phyloP scores from a whole-genome alignment of 2,888 invertebrate genomes.

The Nemurella pictetii region DNA sequence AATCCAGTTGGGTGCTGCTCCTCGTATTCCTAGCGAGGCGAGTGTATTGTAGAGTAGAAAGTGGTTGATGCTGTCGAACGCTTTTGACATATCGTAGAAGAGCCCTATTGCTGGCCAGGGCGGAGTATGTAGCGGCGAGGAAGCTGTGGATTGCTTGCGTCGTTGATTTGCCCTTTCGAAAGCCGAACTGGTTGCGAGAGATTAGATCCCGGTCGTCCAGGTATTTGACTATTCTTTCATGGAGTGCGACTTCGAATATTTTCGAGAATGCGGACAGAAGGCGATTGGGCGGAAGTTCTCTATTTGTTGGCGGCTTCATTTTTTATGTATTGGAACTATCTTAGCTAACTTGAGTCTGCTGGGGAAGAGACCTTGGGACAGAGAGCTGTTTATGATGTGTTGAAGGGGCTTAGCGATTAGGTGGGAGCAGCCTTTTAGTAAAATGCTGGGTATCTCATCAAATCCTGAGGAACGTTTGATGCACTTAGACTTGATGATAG shows the following conservation, averaged over 20 bases:
- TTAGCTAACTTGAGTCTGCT: slow-evolving; percentile 31
- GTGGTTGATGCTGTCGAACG: too few species aligned
- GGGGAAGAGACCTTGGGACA: slow-evolving; percentile 35
- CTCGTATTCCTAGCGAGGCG: too few species aligned
- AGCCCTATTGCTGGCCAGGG: too few species aligned
- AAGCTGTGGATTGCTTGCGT: neutral
- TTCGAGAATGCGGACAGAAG: slow-evolving; percentile 37
- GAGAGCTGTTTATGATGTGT: slow-evolving; percentile 29
- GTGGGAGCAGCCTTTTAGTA: too few species aligned
- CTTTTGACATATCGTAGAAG: too few species aligned
- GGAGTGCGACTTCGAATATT: slow-evolving; percentile 29
- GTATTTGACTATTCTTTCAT: neutral
- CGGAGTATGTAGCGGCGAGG: too few species aligned
- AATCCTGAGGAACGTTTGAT: neutral
- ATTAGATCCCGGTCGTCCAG: neutral
- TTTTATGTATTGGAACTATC: slow-evolving; percentile 36
- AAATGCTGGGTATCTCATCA: neutral
- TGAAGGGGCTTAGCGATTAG: slow-evolving; percentile 26
- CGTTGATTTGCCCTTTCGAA: too few species aligned
- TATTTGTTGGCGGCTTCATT: slow-evolving; percentile 10
- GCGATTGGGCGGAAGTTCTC: slow-evolving; percentile 36
- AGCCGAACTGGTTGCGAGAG: neutral
- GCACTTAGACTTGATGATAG: neutral
- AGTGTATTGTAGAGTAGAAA: too few species aligned
- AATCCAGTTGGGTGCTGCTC: too few species aligned